These are phyloP conservation scores for Myotis davidii DNA, from an alignment of 2,113 vertebrate species.

Conservation along the genomic window DNA sequence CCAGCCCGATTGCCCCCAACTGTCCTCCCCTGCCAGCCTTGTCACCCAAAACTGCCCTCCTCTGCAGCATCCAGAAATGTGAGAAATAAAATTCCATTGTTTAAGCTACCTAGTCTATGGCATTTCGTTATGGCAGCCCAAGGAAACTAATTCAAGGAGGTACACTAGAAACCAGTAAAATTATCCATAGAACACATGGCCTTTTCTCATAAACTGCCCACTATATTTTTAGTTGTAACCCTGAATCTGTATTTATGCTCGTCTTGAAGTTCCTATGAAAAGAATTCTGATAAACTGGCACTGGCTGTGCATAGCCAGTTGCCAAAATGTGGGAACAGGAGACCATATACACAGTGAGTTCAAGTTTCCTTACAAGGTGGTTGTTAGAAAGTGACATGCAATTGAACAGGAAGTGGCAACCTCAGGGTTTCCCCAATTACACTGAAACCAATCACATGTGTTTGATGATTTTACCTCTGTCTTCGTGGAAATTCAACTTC, in stretches of 20 bases:
- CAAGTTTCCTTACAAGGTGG: background rate
- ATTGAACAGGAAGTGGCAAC: background rate
- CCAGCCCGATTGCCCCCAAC: rapidly evolving
- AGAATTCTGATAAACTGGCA: background rate
- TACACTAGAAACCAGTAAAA: background rate
- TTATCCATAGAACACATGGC: background rate
- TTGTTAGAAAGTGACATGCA: background rate
- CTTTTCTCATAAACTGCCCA: background rate
- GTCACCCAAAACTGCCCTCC: no score
- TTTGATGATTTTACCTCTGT: constrained; percentile 90
- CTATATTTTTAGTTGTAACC: background rate
- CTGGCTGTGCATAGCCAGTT: background rate
- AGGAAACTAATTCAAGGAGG: background rate
- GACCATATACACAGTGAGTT: background rate
- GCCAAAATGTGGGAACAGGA: background rate
- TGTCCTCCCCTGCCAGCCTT: no score
- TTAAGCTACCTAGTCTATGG: background rate
- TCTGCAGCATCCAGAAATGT: background rate
- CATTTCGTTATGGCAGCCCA: background rate
- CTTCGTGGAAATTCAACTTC: constrained; percentile 99
- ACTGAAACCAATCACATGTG: background rate
- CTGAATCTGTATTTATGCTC: background rate
- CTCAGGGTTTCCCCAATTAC: background rate
- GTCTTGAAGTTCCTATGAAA: background rate
- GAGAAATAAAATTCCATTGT: background rate